phyloP scores from a whole-genome alignment of 2,113 vertebrate species.

The Arenaria interpres region DNA sequence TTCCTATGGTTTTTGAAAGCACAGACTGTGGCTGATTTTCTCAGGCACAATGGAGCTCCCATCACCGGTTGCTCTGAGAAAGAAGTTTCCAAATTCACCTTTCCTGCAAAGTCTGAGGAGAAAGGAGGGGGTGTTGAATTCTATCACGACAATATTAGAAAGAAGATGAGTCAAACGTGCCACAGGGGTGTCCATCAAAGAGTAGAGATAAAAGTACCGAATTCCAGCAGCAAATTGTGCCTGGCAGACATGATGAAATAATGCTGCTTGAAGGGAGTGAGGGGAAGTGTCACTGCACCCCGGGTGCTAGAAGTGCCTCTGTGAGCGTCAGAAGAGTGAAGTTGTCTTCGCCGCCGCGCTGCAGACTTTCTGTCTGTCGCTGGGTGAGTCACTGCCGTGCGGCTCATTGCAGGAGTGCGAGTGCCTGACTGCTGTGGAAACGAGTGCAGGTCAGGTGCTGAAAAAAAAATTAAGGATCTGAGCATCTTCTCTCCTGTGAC shows the following conservation, averaged over 20 bases:
- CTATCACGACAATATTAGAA: conserved; percentile 3
- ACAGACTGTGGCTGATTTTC: not conserved
- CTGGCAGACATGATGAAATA: conserved; percentile 15
- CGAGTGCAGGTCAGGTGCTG: conserved; percentile 1
- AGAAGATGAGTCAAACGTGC: conserved; percentile 33
- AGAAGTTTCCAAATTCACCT: conserved; percentile 18
- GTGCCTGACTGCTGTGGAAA: conserved; percentile 48
- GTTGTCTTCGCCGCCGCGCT: not conserved
- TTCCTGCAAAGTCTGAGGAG: not conserved
- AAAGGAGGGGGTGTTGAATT: conserved; percentile 36
- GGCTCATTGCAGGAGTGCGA: conserved; percentile 41
- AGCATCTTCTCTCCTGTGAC: not conserved
- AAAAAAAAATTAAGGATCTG: not conserved
- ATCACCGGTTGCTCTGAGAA: not conserved
- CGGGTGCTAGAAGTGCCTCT: conserved; percentile 18
- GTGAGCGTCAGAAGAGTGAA: conserved; percentile 31
- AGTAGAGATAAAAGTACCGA: conserved; percentile 16
- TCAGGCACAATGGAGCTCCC: not conserved
- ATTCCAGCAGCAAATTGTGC: conserved; percentile 48
- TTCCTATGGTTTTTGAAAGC: not conserved
- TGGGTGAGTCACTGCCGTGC: conserved; percentile 43
- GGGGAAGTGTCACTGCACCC: conserved; percentile 4
- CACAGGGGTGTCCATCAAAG: conserved; percentile 34
- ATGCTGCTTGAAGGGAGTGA: conserved; percentile 11
- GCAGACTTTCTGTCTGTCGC: conserved; percentile 63